phyloP scores from a whole-genome alignment of 2,113 vertebrate genomes.

The Mobula hypostoma region DNA sequence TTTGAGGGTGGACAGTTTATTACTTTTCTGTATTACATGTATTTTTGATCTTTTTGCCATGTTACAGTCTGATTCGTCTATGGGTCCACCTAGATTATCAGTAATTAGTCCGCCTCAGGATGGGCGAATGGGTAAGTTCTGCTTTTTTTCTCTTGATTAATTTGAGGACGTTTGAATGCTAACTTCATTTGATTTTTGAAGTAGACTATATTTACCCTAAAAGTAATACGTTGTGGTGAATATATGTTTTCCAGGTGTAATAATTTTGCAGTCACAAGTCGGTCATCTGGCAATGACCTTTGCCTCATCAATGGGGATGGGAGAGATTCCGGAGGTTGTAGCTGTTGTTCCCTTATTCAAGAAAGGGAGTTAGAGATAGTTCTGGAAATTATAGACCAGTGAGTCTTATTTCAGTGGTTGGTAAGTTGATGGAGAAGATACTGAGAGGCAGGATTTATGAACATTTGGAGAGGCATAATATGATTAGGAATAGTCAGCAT shows the following conservation, averaged over 20 bases:
- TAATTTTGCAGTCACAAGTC: not conserved
- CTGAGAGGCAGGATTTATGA: too few relatives aligned
- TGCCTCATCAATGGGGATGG: too few relatives aligned
- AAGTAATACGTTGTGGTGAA: not conserved
- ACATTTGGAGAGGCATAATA: too few relatives aligned
- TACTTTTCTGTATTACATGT: not conserved
- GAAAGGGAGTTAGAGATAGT: too few relatives aligned
- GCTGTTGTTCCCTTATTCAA: too few relatives aligned
- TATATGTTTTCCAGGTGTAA: not conserved
- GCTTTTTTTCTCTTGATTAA: not conserved
- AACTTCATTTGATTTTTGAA: not conserved
- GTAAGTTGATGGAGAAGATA: too few relatives aligned
- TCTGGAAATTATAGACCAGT: too few relatives aligned
- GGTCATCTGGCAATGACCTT: not conserved
- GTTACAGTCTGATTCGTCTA: slow-evolving; percentile 53
- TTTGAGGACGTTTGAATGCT: not conserved
- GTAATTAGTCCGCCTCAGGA: slow-evolving; percentile 66
- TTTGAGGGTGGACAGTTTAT: not conserved
- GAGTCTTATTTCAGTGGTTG: too few relatives aligned
- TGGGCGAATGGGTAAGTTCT: slow-evolving; percentile 67
- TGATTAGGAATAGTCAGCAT: too few relatives aligned
- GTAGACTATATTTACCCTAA: not conserved
- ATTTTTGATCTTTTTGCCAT: slow-evolving; percentile 37
- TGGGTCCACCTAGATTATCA: slow-evolving; percentile 59
- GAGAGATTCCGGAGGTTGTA: too few relatives aligned